Base-by-base conservation (phyloP, 2,888 invertebrate species). In the Dynastes hyllus region DNA sequence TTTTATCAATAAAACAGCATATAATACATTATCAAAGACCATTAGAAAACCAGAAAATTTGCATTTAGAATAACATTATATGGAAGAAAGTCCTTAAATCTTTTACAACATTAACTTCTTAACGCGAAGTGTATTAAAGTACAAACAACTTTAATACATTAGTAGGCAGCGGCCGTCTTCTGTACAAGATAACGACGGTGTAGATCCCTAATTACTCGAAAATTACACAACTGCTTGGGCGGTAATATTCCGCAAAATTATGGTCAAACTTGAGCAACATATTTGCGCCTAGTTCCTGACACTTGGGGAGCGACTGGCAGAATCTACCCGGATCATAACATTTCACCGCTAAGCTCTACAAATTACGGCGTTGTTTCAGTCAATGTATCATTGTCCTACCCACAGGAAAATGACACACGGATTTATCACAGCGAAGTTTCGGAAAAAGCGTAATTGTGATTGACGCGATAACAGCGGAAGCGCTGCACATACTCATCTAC, bases 281-380 rank as follows among this genome's bases (percentile, higher is more conserved):
- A 78, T 78, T 71, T 73, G 71, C 55, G 55, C 78, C 22, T 29
- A 53, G 65, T 73, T 66, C 22, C 22, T 78, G 78, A 78, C 78
- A 66, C 73, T 73, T 66, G 55, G 78, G 32, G 37, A 45, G 65
- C 29, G 63, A 37, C 78, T 40, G 71, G 51, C 32, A 50, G 66
- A 75, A 75, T 75, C 78, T 66, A 71, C 78, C 66, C 65, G 78
- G 78, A 78, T 78, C 78, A 71, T 73, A 73, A 78, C 78, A 73
- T 78, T 75, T 78, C 66, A 40, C 73, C 73, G 78, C 73, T 78
- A 78, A 78, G 78, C 78, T 71, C 78, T 66, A 73, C 73, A 73
- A 78, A 78, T 78, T 78, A 78, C 78, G 75, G 63, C 73, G 65
- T 58, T 22, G 58, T 66, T 73, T 66, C 66, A 77, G 77, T 69